Evolutionary conservation across 2,113 vertebrate genomes (phyloP).

Genomic region (Brachionichthys hirsutus): DNA sequence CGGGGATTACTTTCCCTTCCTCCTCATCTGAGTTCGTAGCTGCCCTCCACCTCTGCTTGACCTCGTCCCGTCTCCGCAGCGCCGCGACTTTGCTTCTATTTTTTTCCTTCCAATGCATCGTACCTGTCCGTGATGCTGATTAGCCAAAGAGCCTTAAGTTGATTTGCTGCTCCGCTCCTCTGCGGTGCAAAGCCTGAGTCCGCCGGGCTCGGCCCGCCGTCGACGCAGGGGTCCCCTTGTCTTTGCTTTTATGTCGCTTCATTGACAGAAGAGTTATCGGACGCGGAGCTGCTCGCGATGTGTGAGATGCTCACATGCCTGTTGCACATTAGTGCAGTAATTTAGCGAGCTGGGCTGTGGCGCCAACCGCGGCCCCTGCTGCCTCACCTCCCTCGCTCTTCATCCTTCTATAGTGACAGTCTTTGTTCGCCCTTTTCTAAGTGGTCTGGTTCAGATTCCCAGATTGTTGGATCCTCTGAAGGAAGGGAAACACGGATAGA

Average conservation of each 20-base stretch:
- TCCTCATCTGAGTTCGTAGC: slow-evolving; percentile 1
- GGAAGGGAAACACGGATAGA: slow-evolving; percentile 46
- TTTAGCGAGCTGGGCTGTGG: slow-evolving; percentile 61
- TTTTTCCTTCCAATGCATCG: not conserved
- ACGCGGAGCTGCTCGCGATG: slow-evolving; percentile 7
- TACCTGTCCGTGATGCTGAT: slow-evolving; percentile 6
- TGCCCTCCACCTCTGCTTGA: slow-evolving; percentile 40
- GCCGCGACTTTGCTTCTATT: not conserved
- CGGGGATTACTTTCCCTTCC: slow-evolving; percentile 11
- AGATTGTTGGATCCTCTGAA: slow-evolving; percentile 41
- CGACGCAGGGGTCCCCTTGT: not conserved
- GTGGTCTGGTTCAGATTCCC: slow-evolving; percentile 57
- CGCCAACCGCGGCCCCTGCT: slow-evolving; percentile 19
- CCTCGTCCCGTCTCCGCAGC: slow-evolving; percentile 13
- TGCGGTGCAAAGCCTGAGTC: not conserved
- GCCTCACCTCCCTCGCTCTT: slow-evolving; percentile 19
- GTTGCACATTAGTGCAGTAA: slow-evolving; percentile 62
- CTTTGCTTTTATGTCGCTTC: slow-evolving; percentile 37
- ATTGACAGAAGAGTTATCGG: slow-evolving; percentile 6
- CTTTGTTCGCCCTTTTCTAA: slow-evolving; percentile 46
- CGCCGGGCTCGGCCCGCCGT: slow-evolving; percentile 2
- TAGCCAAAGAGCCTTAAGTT: slow-evolving; percentile 31
- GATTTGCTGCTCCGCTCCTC: slow-evolving; percentile 13
- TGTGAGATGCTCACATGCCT: slow-evolving; percentile 49
- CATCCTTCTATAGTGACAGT: not conserved